These are phyloP conservation scores for Aphidius gifuensis DNA, from an alignment of 1,140 invertebrate species.

Conservation along the genomic window DNA sequence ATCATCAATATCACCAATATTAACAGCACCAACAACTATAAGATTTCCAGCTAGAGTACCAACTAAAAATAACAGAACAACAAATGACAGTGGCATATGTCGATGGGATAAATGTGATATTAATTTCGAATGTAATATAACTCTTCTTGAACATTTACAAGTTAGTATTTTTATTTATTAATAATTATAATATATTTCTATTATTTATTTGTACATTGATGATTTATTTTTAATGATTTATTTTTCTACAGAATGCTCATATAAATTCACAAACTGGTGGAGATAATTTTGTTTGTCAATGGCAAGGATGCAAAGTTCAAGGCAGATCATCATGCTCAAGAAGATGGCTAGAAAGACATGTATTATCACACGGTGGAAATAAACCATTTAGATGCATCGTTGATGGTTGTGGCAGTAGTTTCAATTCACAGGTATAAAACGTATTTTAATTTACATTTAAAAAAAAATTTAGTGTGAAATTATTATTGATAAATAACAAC, in stretches of 20 bases:
- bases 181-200: not conserved
- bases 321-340: slow-evolving; percentile 85
- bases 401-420: slow-evolving; percentile 85
- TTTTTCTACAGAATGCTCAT: slow-evolving; percentile 66
- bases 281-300: slow-evolving; percentile 85
- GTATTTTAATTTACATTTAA: slow-evolving; percentile 8
- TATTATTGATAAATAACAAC: not conserved
- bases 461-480: not conserved
- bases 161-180: slow-evolving; percentile 46
- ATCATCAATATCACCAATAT: slow-evolving; percentile 59
- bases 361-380: slow-evolving; percentile 86
- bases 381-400: slow-evolving; percentile 95
- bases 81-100: slow-evolving; percentile 62
- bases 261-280: slow-evolving; percentile 78
- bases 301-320: slow-evolving; percentile 93
- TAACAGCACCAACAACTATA: slow-evolving; percentile 74
- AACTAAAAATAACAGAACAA: slow-evolving; percentile 46
- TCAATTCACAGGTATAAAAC: slow-evolving; percentile 78
- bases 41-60: slow-evolving; percentile 66
- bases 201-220: slow-evolving; percentile 5
- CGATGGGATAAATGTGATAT: slow-evolving; percentile 82
- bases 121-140: slow-evolving; percentile 71
- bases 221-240: slow-evolving; percentile 19
- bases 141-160: slow-evolving; percentile 87
- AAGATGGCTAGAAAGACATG: slow-evolving; percentile 90